Evolutionary conservation across 1,140 invertebrate species (phyloP).

Genomic region (Bombus fervidus): DNA sequence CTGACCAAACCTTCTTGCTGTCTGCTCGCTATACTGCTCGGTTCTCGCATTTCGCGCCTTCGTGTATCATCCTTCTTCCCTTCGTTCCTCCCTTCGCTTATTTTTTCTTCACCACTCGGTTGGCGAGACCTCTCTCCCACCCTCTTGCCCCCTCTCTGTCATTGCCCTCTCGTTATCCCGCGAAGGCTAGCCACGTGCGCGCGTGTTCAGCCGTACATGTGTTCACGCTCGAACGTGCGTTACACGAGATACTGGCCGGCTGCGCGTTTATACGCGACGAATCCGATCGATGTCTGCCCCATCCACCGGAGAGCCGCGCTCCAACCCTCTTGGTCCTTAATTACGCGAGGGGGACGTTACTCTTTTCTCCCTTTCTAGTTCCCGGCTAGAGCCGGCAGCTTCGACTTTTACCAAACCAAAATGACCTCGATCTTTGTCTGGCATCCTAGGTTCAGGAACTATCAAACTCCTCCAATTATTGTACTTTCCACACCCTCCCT

Average conservation of each 20-base stretch:
- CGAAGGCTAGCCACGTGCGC: slow-evolving; percentile 59
- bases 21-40: not conserved
- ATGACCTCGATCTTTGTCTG: not conserved
- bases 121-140: slow-evolving; percentile 5
- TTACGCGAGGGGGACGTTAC: slow-evolving; percentile 73
- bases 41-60: slow-evolving; percentile 1
- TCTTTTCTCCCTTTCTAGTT: slow-evolving; percentile 47
- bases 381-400: not conserved
- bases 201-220: slow-evolving; percentile 53
- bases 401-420: slow-evolving; percentile 19
- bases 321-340: slow-evolving; percentile 74
- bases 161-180: slow-evolving; percentile 55
- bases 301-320: slow-evolving; percentile 22
- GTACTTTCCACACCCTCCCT: not conserved
- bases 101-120: not conserved
- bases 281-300: slow-evolving; percentile 78
- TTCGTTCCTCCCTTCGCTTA: slow-evolving; percentile 8
- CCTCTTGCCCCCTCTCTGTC: slow-evolving; percentile 30
- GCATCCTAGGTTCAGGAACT: too few relatives aligned
- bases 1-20: slow-evolving; percentile 40
- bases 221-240: slow-evolving; percentile 44
- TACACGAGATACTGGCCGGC: slow-evolving; percentile 24
- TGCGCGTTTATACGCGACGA: slow-evolving; percentile 55
- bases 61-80: slow-evolving; percentile 20
- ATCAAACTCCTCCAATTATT: not conserved